A percentile compares a stretch with the other conserved stretches of the same genome.
phyloP scores from a whole-genome alignment of 2,888 invertebrate species.

The Chymomyza fuscimana region DNA sequence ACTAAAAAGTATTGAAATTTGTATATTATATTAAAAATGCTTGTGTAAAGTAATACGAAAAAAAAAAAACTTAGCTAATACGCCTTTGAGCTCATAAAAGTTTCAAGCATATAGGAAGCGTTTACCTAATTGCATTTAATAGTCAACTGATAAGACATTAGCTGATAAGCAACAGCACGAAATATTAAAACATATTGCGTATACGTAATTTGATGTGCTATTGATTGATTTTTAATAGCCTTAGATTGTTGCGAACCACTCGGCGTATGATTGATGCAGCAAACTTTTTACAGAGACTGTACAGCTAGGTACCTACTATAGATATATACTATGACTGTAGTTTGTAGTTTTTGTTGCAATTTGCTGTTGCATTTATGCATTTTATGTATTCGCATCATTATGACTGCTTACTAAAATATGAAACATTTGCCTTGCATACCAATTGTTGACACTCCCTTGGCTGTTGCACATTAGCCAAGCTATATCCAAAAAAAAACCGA shows the following conservation, averaged over 20 bases:
- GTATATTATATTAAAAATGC: background rate
- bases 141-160: background rate
- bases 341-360: background rate
- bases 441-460: slow-evolving; percentile 52
- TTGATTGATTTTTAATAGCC: slow-evolving; percentile 73
- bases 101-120: slow-evolving; percentile 61
- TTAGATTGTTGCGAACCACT: slow-evolving; percentile 50
- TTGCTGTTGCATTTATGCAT: slow-evolving; percentile 67
- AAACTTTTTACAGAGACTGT: slow-evolving; percentile 22
- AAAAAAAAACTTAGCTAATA: background rate
- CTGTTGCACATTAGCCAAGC: slow-evolving; percentile 55
- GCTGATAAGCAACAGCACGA: background rate
- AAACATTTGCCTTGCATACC: slow-evolving; percentile 72
- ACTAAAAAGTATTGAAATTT: slow-evolving; percentile 38
- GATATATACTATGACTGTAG: too few relatives aligned
- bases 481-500: background rate
- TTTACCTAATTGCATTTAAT: slow-evolving; percentile 20
- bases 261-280: slow-evolving; percentile 70
- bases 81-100: background rate
- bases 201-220: slow-evolving; percentile 48
- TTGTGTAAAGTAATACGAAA: background rate
- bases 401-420: slow-evolving; percentile 69
- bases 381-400: slow-evolving; percentile 66
- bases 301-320: too few relatives aligned
- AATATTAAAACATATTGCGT: background rate